phyloP scores from a whole-genome alignment of 2,888 invertebrate species.

The Alviniconcha strummeri region DNA sequence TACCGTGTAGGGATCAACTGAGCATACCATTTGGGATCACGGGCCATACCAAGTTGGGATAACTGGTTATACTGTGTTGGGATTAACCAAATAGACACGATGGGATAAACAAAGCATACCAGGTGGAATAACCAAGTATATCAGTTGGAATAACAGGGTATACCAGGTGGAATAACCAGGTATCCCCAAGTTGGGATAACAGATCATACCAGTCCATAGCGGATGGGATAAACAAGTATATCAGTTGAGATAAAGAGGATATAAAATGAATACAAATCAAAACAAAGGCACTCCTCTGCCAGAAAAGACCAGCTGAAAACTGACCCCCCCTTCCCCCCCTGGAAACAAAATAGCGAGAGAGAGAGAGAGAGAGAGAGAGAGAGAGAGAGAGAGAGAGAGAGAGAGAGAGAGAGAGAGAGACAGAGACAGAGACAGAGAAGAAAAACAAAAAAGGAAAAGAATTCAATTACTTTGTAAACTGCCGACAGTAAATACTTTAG shows the following conservation, averaged over 20 bases:
- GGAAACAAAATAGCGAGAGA: not conserved
- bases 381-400: not conserved
- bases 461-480: no score
- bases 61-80: no score
- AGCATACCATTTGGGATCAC: no score
- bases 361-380: not conserved
- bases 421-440: not conserved
- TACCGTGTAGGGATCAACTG: no score
- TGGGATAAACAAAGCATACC: no score
- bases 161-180: no score
- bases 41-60: no score
- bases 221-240: not conserved
- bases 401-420: not conserved
- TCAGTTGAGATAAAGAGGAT: not conserved
- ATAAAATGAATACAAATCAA: not conserved
- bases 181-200: not conserved
- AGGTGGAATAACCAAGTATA: no score
- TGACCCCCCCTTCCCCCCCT: not conserved
- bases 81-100: no score
- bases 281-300: not conserved
- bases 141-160: no score
- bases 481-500: no score
- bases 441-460: not conserved
- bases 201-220: not conserved
- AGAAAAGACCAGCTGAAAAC: not conserved